Conservation (phyloP, 2,113 vertebrate species). For the Nothoprocta pentlandii region DNA sequence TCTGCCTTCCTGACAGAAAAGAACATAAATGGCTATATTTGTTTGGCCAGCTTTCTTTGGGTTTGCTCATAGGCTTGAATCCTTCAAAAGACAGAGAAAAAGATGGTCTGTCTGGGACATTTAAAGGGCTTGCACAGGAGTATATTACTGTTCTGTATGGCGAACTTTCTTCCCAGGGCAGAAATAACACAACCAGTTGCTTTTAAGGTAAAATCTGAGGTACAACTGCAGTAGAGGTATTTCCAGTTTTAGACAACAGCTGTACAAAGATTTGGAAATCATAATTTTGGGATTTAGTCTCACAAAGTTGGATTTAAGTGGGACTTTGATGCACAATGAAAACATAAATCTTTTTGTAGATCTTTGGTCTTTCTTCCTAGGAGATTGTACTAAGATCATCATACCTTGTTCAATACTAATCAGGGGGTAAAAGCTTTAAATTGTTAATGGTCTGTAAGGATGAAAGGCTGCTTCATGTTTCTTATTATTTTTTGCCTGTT, state of each 20-base stretch:
- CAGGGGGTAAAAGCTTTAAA: not conserved
- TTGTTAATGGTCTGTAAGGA: slow-evolving; percentile 12
- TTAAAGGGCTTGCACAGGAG: not conserved
- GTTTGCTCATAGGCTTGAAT: not conserved
- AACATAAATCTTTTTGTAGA: not conserved
- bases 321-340: not conserved
- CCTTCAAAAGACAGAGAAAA: not conserved
- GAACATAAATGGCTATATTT: not conserved
- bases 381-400: not conserved
- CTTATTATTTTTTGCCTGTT: not conserved
- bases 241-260: not conserved
- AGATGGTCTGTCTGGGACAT: not conserved
- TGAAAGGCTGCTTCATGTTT: slow-evolving; percentile 43
- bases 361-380: not conserved
- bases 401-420: not conserved
- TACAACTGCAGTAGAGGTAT: not conserved
- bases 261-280: not conserved
- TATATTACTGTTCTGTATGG: not conserved
- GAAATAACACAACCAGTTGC: not conserved
- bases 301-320: not conserved
- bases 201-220: not conserved
- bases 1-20: not conserved
- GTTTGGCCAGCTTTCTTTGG: not conserved
- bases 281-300: not conserved
- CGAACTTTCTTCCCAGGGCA: not conserved